phyloP scores from a whole-genome alignment of 2,888 invertebrate species.

The Odiellus spinosus region DNA sequence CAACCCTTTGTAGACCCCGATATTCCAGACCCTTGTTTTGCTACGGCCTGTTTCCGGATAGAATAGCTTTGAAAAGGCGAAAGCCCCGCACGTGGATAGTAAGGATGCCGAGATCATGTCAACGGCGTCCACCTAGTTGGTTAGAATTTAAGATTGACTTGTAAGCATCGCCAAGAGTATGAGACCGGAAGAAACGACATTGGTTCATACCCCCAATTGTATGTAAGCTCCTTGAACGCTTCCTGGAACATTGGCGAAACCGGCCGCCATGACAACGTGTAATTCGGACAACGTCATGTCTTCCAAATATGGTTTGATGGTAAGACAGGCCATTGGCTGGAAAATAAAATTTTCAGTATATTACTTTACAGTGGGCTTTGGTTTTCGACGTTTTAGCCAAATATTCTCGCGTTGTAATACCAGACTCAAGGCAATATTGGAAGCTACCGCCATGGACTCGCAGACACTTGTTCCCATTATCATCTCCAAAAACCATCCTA shows the following conservation, averaged over 20 bases:
- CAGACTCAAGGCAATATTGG: background rate
- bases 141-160: background rate
- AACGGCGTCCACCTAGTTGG: constrained; percentile 42
- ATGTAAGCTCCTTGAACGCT: background rate
- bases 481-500: background rate
- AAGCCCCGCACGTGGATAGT: constrained; percentile 87
- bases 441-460: background rate
- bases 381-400: background rate
- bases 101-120: constrained; percentile 82
- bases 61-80: constrained; percentile 74
- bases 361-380: background rate
- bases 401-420: too few species aligned
- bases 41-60: constrained; percentile 78
- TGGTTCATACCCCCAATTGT: background rate
- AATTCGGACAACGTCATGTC: background rate
- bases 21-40: constrained; percentile 54
- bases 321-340: background rate
- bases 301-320: background rate
- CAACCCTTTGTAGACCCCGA: constrained; percentile 52
- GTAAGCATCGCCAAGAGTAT: background rate
- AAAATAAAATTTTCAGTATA: background rate
- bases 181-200: too few species aligned
- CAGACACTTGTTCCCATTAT: background rate
- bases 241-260: background rate
- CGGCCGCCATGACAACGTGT: background rate